Evolutionary conservation across 2,113 vertebrate genomes (phyloP).

Genomic region (Nesogale talazaci): DNA sequence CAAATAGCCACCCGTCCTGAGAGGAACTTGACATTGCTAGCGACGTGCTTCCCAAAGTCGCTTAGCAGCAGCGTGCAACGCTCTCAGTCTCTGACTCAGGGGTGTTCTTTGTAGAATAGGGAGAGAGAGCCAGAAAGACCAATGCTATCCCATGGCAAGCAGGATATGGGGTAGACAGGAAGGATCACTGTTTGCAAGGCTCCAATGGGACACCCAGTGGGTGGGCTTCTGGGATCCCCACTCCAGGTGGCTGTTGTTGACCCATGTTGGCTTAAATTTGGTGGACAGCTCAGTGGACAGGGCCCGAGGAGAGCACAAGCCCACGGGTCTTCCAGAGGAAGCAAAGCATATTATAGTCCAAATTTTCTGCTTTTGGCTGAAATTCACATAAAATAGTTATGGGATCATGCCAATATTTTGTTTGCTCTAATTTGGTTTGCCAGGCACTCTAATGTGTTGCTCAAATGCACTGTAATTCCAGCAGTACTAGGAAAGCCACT

Average conservation of each 20-base stretch:
- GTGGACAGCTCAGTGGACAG: neutral
- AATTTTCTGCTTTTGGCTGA: neutral
- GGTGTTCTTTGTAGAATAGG: slow-evolving; percentile 45
- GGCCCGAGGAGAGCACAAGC: neutral
- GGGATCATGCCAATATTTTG: neutral
- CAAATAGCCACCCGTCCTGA: neutral
- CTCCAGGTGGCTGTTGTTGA: neutral
- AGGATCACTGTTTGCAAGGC: slow-evolving; percentile 4
- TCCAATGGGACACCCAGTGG: slow-evolving; percentile 29
- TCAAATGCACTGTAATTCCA: neutral
- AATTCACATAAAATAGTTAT: neutral
- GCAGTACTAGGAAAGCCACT: neutral
- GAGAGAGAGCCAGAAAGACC: slow-evolving; percentile 51
- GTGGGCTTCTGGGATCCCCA: slow-evolving; percentile 56
- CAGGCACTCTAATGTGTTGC: neutral
- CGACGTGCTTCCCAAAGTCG: neutral
- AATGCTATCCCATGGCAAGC: slow-evolving; percentile 58
- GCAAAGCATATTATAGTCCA: neutral
- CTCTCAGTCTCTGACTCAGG: slow-evolving; percentile 49
- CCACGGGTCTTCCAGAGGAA: slow-evolving; percentile 8
- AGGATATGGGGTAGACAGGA: neutral
- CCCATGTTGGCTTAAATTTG: neutral
- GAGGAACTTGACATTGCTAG: neutral
- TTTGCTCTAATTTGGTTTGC: neutral
- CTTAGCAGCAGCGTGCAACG: neutral